phyloP scores from a whole-genome alignment of 2,797 vertebrate genomes.

The Gymnoscopelus braueri region DNA sequence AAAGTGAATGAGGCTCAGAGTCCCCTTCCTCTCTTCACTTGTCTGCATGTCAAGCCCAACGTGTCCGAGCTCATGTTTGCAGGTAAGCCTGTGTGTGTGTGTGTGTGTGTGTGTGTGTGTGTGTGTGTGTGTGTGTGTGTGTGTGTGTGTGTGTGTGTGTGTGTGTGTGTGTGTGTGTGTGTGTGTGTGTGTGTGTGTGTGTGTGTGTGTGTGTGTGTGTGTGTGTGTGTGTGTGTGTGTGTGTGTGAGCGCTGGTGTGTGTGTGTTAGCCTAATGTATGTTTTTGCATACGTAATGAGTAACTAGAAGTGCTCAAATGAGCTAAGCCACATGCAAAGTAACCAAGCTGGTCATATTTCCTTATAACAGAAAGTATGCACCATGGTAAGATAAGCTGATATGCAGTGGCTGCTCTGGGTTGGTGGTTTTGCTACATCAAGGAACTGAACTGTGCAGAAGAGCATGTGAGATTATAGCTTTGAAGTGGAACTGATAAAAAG shows the following conservation, averaged over 20 bases:
- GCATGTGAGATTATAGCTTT: conserved; percentile 20
- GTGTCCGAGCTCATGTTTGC: conserved; percentile 99
- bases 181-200: not conserved
- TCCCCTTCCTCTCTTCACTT: conserved; percentile 95
- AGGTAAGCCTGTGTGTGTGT: conserved; percentile 76
- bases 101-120: conserved; percentile 1
- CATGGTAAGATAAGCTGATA: not conserved
- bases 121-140: not conserved
- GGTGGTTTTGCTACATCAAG: conserved; percentile 10
- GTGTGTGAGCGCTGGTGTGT: not conserved
- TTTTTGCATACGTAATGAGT: conserved; percentile 37
- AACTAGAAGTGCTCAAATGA: conserved; percentile 26
- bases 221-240: not conserved
- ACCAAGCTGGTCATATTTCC: conserved; percentile 19
- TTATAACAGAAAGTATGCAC: conserved; percentile 29
- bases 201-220: not conserved
- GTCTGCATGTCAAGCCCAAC: conserved; percentile 97
- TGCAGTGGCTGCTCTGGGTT: not conserved
- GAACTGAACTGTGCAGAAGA: conserved; percentile 25
- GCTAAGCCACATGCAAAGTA: conserved; percentile 51
- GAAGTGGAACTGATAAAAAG: no score
- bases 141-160: not conserved
- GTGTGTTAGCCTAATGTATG: not conserved
- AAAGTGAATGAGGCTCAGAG: conserved; percentile 87
- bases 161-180: not conserved